phyloP scores from a whole-genome alignment of 2,797 vertebrate species.

The Gymnoscopelus microlampas region DNA sequence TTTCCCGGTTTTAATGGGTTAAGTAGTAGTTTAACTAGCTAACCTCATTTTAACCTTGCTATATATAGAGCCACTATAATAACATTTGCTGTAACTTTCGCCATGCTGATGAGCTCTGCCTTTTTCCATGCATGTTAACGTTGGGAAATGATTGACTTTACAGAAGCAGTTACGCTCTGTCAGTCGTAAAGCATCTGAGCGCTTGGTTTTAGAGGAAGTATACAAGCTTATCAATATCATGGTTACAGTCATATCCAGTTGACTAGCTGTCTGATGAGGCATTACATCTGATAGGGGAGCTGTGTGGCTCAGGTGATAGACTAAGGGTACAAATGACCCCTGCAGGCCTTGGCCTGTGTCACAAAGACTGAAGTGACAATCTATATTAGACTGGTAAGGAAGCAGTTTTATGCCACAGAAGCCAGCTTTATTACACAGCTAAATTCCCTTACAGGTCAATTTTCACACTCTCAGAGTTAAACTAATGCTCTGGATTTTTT shows the following conservation, averaged over 20 bases:
- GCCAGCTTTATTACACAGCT: neutral
- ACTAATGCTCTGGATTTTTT: neutral
- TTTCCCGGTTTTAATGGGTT: too few relatives aligned
- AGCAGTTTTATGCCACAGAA: neutral
- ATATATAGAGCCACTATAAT: constrained; percentile 3
- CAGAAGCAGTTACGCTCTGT: constrained; percentile 8
- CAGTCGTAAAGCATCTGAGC: constrained; percentile 20
- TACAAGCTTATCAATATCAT: constrained; percentile 8
- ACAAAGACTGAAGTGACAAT: neutral
- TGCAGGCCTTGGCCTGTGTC: neutral
- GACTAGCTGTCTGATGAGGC: constrained; percentile 1
- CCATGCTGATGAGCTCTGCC: constrained; percentile 22
- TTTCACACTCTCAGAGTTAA: too few relatives aligned
- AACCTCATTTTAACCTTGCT: constrained; percentile 17
- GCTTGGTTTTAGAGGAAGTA: constrained; percentile 11
- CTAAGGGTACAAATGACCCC: neutral
- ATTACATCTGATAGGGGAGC: neutral
- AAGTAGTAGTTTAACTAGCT: too few relatives aligned
- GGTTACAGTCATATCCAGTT: constrained; percentile 29
- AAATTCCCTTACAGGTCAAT: too few relatives aligned
- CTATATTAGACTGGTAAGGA: constrained; percentile 1
- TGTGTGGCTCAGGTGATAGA: neutral
- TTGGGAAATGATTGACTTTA: constrained; percentile 21
- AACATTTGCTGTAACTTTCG: constrained; percentile 11
- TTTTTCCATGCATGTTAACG: constrained; percentile 13